Percentiles rank a stretch among this genome's conserved stretches.
phyloP scores from a whole-genome alignment of 2,888 invertebrate species.

The Perizoma affinitatum region DNA sequence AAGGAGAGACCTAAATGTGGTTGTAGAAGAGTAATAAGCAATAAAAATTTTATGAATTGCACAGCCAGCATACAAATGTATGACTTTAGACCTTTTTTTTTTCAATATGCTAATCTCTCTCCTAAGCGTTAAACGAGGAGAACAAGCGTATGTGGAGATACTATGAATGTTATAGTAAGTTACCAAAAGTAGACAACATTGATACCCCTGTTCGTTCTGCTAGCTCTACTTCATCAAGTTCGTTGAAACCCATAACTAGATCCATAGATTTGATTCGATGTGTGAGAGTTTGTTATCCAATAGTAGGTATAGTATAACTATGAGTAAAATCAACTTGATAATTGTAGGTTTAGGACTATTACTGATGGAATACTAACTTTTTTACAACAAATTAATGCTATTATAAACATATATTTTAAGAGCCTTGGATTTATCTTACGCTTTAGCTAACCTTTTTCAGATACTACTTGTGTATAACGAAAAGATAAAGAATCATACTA shows the following conservation, averaged over 20 bases:
- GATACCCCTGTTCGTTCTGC: neutral
- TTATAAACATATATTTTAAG: too few species aligned
- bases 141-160: conserved; percentile 10
- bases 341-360: too few species aligned
- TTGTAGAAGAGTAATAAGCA: neutral
- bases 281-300: neutral
- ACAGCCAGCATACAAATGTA: conserved; percentile 2
- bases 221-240: neutral
- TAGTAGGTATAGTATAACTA: too few species aligned
- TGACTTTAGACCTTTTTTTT: too few species aligned
- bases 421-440: too few species aligned
- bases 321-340: too few species aligned
- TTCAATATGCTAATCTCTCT: conserved; percentile 14
- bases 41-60: conserved; percentile 5
- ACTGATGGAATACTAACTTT: too few species aligned
- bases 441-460: too few species aligned
- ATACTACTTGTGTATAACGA: too few species aligned
- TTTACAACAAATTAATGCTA: too few species aligned
- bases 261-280: neutral
- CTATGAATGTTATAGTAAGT: neutral
- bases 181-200: conserved; percentile 8
- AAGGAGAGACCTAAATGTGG: neutral
- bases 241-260: neutral
- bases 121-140: conserved; percentile 7
- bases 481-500: too few species aligned